These are phyloP conservation scores for Halictus ligatus DNA, from an alignment of 2,888 invertebrate genomes.

Conservation along the genomic window DNA sequence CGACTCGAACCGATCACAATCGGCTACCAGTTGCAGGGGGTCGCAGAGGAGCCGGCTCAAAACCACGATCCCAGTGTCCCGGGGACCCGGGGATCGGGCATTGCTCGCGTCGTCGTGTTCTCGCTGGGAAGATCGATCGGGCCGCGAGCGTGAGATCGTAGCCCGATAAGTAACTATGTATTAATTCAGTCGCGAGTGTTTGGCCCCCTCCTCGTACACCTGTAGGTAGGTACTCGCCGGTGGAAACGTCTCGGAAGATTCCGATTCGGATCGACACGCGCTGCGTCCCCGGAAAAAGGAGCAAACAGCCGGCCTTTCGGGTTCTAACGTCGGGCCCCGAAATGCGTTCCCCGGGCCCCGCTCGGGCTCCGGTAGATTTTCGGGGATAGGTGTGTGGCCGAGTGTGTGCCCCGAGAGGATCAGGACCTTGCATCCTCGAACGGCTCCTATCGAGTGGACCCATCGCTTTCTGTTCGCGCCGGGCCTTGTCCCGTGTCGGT, in stretches of 20 bases:
- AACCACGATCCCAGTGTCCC: background rate
- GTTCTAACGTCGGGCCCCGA: background rate
- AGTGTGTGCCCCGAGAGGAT: slow-evolving; percentile 42
- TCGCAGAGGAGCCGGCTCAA: background rate
- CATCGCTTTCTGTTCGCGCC: slow-evolving; percentile 80
- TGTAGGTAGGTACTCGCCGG: background rate
- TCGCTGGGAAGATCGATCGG: slow-evolving; percentile 21
- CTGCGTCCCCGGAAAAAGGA: slow-evolving; percentile 26
- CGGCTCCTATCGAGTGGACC: slow-evolving; percentile 75
- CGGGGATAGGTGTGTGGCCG: slow-evolving; percentile 34
- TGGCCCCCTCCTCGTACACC: slow-evolving; percentile 8
- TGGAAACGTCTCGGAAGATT: slow-evolving; percentile 26
- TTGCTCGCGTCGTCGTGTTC: slow-evolving; percentile 3
- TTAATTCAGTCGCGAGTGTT: slow-evolving; percentile 32
- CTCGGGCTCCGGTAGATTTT: slow-evolving; percentile 43
- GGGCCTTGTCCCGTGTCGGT: slow-evolving; percentile 81
- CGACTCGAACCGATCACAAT: background rate
- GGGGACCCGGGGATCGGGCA: background rate
- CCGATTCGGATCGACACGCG: slow-evolving; percentile 51
- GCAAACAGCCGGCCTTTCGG: background rate
- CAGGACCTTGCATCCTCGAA: slow-evolving; percentile 59
- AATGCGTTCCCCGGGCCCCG: background rate
- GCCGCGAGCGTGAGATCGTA: background rate
- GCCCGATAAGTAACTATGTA: slow-evolving; percentile 38
- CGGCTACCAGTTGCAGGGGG: background rate